Evolutionary conservation across 1,140 invertebrate species (phyloP), one percentile per base, ranked within the genome.

Genomic region (Saxidomus purpurata): DNA sequence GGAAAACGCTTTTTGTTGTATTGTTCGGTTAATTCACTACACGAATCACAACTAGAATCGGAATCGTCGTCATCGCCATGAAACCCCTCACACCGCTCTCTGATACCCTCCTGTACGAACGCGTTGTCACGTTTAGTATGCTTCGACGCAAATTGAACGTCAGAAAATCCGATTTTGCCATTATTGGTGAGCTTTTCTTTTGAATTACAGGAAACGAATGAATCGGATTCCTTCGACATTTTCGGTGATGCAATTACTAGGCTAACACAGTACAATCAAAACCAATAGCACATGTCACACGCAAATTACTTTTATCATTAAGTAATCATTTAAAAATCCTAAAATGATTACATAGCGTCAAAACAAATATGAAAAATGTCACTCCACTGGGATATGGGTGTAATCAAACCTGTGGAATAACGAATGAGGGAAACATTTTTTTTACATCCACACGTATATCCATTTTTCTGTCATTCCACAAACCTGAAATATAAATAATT

Each of bases 21-120:
- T 13, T 69, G 15, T 22, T 69, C 86, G 3, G 86, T 88, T 28
- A 88, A 63, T 34, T 88, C 86, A 63, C 74, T 80, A 55, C 76
- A 77, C 38, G 86, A 88, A 81, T 88, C 77, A 71, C 86, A 88
- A 47, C 86, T 88, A 17, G 76, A 31, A 11, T 69, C 76, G 47
- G 31, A 49, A 13, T 19, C 86, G 38, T 80, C 76, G 25, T n/a
- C 55, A 40, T 79, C 71, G 6, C 22, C 71, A 3, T n/a, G 31
- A 79, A 34, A 63, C 17, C 71, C 22, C 74, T 25, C 38, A 43
- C 38, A 28, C 28, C 6, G 28, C 25, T 63, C 61, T 47, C 49
- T 49, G 34, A 49, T 25, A 47, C 74, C n/a, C 11, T 61, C 36
- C 22, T 81, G 79, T 19, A 49, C 38, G 13, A 4, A 25, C n/a